phyloP scores from a whole-genome alignment of 1,140 invertebrate species.

The Ceratitis capitata region DNA sequence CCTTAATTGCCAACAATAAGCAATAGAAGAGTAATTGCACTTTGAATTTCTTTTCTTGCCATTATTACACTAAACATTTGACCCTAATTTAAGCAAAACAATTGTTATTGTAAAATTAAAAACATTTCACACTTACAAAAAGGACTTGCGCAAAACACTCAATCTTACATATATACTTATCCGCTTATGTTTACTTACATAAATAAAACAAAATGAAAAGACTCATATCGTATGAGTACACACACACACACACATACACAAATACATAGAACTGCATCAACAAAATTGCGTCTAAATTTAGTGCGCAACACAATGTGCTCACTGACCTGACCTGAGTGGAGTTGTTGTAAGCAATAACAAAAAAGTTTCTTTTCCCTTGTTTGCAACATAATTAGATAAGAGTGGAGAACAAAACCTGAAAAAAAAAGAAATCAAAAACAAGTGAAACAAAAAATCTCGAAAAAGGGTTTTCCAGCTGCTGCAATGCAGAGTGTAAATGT shows the following conservation, averaged over 20 bases:
- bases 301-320: not conserved
- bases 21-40: not conserved
- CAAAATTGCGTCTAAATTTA: not conserved
- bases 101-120: not conserved
- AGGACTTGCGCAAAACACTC: not conserved
- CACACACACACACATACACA: not conserved
- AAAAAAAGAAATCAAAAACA: not conserved
- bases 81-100: not conserved
- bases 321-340: not conserved
- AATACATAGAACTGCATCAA: too few relatives aligned
- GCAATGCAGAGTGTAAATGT: slow-evolving; percentile 28
- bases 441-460: not conserved
- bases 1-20: too few relatives aligned
- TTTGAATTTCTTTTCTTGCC: too few relatives aligned
- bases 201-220: not conserved
- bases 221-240: not conserved
- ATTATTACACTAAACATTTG: not conserved
- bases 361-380: not conserved
- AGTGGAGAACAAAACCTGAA: not conserved
- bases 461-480: not conserved
- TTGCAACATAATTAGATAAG: slow-evolving; percentile 13
- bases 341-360: not conserved
- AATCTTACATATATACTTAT: not conserved
- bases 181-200: not conserved
- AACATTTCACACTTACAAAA: not conserved